These are phyloP conservation scores for Sander vitreus DNA, from an alignment of 2,113 vertebrate genomes.

Conservation along the genomic window DNA sequence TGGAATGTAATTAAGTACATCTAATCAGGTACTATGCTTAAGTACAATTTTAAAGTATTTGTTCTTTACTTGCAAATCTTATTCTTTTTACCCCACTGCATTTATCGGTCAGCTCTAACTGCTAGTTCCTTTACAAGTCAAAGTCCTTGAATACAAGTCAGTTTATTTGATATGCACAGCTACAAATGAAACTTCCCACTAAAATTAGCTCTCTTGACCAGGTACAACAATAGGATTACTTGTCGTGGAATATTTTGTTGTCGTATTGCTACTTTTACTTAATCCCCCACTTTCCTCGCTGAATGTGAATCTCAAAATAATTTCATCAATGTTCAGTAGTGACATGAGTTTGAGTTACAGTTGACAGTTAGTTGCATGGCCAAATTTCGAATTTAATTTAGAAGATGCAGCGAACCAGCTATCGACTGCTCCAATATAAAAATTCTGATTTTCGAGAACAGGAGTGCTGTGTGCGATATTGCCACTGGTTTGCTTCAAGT, in stretches of 20 bases:
- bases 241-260: neutral
- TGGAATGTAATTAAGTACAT: neutral
- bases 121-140: neutral
- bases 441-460: neutral
- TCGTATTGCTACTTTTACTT: neutral
- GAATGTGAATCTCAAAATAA: neutral
- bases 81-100: neutral
- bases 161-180: neutral
- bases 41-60: neutral
- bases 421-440: neutral
- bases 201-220: too few species aligned
- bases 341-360: neutral
- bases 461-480: neutral
- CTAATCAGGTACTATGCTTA: neutral
- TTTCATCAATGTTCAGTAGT: neutral
- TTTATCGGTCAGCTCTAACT: neutral
- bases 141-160: neutral
- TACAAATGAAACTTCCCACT: too few species aligned
- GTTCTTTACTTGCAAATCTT: neutral
- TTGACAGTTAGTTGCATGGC: neutral
- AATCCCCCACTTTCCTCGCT: neutral
- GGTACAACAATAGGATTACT: too few species aligned
- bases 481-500: constrained; percentile 2
- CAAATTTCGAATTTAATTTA: neutral
- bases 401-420: neutral